phyloP scores from a whole-genome alignment of 2,113 vertebrate genomes.

The Gavia stellata region DNA sequence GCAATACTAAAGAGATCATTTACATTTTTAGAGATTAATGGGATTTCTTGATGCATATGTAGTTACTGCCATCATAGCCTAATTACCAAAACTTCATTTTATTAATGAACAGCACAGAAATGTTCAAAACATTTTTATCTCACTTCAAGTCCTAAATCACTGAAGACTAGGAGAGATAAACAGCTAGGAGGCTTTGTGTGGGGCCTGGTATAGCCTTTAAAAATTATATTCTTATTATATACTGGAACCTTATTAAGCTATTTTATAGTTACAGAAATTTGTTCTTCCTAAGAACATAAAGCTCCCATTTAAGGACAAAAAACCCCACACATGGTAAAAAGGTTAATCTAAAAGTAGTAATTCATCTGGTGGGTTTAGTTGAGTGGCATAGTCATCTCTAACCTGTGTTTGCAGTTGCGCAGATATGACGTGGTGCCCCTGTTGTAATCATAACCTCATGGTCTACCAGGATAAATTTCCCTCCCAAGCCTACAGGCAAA shows the following conservation, averaged over 20 bases:
- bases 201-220: neutral
- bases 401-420: neutral
- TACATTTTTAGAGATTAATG: neutral
- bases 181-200: neutral
- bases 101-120: neutral
- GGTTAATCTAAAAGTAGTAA: neutral
- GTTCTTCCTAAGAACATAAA: neutral
- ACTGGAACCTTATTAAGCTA: neutral
- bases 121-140: neutral
- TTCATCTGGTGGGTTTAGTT: neutral
- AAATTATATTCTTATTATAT: neutral
- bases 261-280: neutral
- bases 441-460: accelerated
- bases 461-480: no score
- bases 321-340: neutral
- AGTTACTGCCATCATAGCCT: neutral
- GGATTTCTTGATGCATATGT: neutral
- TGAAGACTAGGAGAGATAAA: neutral
- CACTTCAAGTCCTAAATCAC: neutral
- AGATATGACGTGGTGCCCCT: neutral
- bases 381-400: neutral
- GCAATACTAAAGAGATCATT: neutral
- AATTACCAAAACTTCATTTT: slow-evolving; percentile 7
- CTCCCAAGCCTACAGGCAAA: neutral
- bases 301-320: accelerated